phyloP scores from a whole-genome alignment of 2,113 vertebrate species.

The Okapia johnstoni region DNA sequence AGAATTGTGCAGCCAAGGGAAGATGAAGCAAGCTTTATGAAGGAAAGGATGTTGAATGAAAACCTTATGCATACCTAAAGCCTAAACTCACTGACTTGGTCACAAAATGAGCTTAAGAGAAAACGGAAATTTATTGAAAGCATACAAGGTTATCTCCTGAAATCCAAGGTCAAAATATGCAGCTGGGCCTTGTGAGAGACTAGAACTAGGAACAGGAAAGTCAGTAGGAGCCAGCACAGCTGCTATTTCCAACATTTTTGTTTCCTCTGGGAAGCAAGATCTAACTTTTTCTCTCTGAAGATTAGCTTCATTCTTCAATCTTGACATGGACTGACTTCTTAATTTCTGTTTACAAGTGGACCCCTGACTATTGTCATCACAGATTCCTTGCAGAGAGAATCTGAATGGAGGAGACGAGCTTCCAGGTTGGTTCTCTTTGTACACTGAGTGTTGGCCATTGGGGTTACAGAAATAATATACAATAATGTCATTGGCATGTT shows the following conservation, averaged over 20 bases:
- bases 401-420: neutral
- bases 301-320: neutral
- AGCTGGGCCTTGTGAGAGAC: conserved; percentile 19
- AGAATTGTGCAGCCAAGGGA: neutral
- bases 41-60: neutral
- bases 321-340: neutral
- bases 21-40: neutral
- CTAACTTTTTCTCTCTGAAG: neutral
- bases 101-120: neutral
- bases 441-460: neutral
- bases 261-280: neutral
- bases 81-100: conserved; percentile 18
- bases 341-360: neutral
- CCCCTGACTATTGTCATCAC: neutral
- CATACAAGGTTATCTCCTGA: neutral
- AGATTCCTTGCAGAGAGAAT: neutral
- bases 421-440: neutral
- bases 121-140: conserved; percentile 13
- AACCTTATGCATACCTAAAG: neutral
- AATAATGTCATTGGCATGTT: neutral
- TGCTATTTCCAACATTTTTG: conserved; percentile 21
- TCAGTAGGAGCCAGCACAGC: conserved; percentile 37
- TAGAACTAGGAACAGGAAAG: neutral
- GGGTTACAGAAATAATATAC: neutral
- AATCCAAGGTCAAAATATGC: conserved; percentile 50